Evolutionary conservation across 2,113 vertebrate genomes (phyloP).

Genomic region (Anser brachyrhynchus): DNA sequence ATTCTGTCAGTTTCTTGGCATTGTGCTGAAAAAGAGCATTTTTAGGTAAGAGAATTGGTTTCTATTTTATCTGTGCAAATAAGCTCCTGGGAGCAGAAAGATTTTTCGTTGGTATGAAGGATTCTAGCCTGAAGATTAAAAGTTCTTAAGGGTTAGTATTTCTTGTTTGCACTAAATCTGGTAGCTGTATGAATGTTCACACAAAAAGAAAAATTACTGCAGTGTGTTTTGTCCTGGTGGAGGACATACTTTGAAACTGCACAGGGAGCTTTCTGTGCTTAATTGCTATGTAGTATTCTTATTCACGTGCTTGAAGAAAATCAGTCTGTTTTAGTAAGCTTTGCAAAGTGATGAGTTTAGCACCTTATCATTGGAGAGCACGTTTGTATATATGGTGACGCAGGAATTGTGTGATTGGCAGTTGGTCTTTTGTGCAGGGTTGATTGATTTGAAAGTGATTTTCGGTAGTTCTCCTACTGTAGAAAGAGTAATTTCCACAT

Average conservation of each 20-base stretch:
- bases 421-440: neutral
- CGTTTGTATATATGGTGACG: neutral
- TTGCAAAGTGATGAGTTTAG: neutral
- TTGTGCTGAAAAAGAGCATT: neutral
- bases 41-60: neutral
- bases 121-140: neutral
- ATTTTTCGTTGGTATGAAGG: neutral
- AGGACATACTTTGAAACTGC: neutral
- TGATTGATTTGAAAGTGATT: neutral
- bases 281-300: too few species aligned
- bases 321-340: neutral
- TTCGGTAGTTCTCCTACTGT: neutral
- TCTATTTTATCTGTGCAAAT: neutral
- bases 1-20: neutral
- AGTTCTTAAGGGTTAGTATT: neutral
- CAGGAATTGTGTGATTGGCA: neutral
- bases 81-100: neutral
- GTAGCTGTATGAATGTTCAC: neutral
- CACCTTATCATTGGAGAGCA: neutral
- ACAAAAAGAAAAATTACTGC: neutral
- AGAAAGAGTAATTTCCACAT: neutral
- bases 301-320: neutral
- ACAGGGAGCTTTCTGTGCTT: neutral
- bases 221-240: neutral
- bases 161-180: neutral